These are phyloP conservation scores for Ormia ochracea DNA, from an alignment of 2,888 invertebrate genomes.

Conservation along the genomic window DNA sequence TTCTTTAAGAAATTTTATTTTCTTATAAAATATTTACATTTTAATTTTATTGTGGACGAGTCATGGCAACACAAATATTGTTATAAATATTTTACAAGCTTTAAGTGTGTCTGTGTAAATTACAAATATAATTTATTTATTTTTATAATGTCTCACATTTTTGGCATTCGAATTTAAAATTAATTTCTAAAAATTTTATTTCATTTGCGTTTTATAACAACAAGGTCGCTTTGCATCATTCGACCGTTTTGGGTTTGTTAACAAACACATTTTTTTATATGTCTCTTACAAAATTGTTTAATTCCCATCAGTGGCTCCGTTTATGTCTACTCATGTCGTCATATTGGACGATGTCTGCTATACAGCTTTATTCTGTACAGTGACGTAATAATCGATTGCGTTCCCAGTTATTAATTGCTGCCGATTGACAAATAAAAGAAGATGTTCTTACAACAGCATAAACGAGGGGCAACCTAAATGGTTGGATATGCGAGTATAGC, in stretches of 20 bases:
- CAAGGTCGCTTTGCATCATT: not conserved
- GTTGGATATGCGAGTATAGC: too few relatives aligned
- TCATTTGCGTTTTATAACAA: too few relatives aligned
- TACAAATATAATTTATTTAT: not conserved
- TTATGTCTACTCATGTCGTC: too few relatives aligned
- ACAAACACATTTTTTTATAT: too few relatives aligned
- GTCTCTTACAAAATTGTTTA: too few relatives aligned
- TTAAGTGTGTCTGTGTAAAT: not conserved
- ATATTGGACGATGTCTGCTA: too few relatives aligned
- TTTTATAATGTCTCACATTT: not conserved
- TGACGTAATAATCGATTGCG: constrained; percentile 45
- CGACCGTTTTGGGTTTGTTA: not conserved
- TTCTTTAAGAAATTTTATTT: constrained; percentile 4
- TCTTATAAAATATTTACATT: not conserved
- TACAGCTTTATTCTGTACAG: not conserved
- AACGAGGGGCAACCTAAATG: not conserved
- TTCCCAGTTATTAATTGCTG: constrained; percentile 23
- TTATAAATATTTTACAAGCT: not conserved
- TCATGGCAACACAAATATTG: not conserved
- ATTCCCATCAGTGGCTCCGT: too few relatives aligned
- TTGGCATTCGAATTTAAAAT: not conserved
- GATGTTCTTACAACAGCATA: not conserved
- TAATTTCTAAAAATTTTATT: not conserved
- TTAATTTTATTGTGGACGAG: not conserved
- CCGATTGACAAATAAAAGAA: constrained; percentile 4